Evolutionary conservation across 1,140 invertebrate species (phyloP).

Genomic region (Drosophila prosaltans): DNA sequence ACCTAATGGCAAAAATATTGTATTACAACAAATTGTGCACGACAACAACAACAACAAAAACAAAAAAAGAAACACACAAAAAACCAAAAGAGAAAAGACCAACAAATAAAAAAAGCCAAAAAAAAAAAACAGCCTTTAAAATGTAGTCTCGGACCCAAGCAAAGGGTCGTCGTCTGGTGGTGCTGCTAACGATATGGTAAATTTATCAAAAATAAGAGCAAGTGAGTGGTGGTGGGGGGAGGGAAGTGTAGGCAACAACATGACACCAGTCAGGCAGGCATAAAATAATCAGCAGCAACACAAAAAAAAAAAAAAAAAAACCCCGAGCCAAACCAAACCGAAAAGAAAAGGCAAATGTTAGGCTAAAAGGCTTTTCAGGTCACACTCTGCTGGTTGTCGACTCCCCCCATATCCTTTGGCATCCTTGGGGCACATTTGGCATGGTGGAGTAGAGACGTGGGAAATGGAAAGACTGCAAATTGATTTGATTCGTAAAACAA

Average conservation of each 20-base stretch:
- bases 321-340: conserved; percentile 1
- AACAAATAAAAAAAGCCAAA: neutral
- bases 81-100: conserved; percentile 29
- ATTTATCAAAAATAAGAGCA: conserved; percentile 69
- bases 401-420: neutral
- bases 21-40: conserved; percentile 74
- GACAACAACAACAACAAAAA: neutral
- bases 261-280: conserved; percentile 64
- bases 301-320: conserved; percentile 9
- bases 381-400: conserved; percentile 26
- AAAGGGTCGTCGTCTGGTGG: conserved; percentile 51
- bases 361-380: conserved; percentile 75
- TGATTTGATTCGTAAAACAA: conserved; percentile 61
- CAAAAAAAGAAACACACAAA: conserved; percentile 25
- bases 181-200: conserved; percentile 78
- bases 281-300: conserved; percentile 71
- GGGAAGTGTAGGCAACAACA: conserved; percentile 43
- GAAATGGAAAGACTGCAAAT: conserved; percentile 41
- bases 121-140: conserved; percentile 55
- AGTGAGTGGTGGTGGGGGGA: conserved; percentile 1
- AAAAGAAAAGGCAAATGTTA: conserved; percentile 68
- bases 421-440: conserved; percentile 14
- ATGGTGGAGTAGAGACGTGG: too few species aligned
- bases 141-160: conserved; percentile 36
- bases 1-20: conserved; percentile 79